These are phyloP conservation scores for Epinephelus lanceolatus DNA, from an alignment of 2,113 vertebrate species.

Conservation along the genomic window DNA sequence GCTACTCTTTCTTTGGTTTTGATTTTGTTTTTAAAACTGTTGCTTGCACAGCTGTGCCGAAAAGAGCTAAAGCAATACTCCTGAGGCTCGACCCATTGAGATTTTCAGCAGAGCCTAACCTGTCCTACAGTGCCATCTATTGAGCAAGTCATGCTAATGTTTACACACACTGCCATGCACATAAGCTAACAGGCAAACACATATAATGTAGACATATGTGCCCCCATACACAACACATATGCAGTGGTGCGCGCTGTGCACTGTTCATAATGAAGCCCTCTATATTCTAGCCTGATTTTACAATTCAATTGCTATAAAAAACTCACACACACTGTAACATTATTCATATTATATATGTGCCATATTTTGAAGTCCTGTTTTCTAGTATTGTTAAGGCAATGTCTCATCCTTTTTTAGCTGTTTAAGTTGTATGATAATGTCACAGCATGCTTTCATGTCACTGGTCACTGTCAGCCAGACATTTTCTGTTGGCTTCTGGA, in stretches of 20 bases:
- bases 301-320: conserved; percentile 1
- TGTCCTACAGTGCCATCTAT: conserved; percentile 79
- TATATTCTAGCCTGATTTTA: conserved; percentile 29
- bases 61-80: conserved; percentile 82
- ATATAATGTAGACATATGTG: conserved; percentile 13
- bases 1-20: conserved; percentile 30
- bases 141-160: conserved; percentile 70
- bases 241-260: conserved; percentile 17
- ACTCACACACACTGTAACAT: conserved; percentile 17
- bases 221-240: conserved; percentile 21
- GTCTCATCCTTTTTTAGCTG: conserved; percentile 38
- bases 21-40: conserved; percentile 32
- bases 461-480: conserved; percentile 30
- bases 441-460: conserved; percentile 58
- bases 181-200: conserved; percentile 42
- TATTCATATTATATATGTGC: conserved; percentile 41
- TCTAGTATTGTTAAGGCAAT: conserved; percentile 22
- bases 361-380: conserved; percentile 53
- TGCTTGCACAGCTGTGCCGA: conserved; percentile 71
- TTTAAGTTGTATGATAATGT: conserved; percentile 47
- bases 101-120: conserved; percentile 64
- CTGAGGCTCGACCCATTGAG: conserved; percentile 52
- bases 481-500: conserved; percentile 37
- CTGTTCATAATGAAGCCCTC: conserved; percentile 30
- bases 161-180: conserved; percentile 67